These are phyloP conservation scores for Akabosia matsudoensis DNA, from an alignment of 1,140 invertebrate species.

Conservation along the genomic window DNA sequence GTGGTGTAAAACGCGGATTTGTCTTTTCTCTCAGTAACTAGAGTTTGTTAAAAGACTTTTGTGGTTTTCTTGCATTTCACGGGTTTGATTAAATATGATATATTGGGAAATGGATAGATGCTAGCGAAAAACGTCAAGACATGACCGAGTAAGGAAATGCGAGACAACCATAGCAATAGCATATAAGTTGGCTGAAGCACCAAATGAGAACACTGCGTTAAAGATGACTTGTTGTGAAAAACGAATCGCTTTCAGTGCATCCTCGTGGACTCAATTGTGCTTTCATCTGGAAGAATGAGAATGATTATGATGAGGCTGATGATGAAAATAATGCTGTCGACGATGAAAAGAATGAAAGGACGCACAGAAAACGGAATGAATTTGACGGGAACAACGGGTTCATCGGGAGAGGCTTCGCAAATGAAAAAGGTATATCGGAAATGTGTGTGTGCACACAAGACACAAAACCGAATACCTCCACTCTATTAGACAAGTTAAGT, in stretches of 20 bases:
- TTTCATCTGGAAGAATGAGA: slow-evolving; percentile 13
- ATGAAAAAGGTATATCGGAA: too few relatives aligned
- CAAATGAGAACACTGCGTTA: neutral
- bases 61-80: neutral
- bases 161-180: neutral
- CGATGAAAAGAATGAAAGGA: slow-evolving; percentile 9
- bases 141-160: neutral
- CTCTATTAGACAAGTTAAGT: slow-evolving; percentile 7
- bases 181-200: too few relatives aligned
- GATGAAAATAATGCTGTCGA: neutral
- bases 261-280: neutral
- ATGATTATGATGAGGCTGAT: neutral
- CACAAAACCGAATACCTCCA: too few relatives aligned
- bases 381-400: slow-evolving; percentile 7
- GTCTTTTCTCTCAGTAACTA: too few relatives aligned
- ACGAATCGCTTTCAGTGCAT: neutral
- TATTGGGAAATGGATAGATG: neutral
- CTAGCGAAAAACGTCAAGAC: neutral
- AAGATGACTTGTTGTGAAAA: neutral
- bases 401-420: too few relatives aligned
- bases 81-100: neutral
- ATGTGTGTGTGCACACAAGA: too few relatives aligned
- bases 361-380: neutral
- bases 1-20: too few relatives aligned
- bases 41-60: neutral